phyloP scores from a whole-genome alignment of 2,797 vertebrate genomes.

The Pangasius djambal region DNA sequence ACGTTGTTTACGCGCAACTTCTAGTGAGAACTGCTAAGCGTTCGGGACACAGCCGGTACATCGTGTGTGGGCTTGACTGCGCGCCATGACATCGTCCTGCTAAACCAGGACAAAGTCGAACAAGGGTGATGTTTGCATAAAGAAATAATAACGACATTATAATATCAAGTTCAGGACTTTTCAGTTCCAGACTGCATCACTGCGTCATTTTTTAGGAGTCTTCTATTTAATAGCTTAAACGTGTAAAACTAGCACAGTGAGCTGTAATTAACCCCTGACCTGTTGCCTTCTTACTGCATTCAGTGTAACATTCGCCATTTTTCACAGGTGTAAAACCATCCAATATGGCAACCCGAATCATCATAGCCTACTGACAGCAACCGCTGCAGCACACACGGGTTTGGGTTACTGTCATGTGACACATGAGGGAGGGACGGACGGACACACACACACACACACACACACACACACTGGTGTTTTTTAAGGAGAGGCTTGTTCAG shows the following conservation, averaged over 20 bases:
- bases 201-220: background rate
- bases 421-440: slow-evolving; percentile 63
- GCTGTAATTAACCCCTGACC: background rate
- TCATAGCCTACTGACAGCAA: slow-evolving; percentile 65
- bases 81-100: no score
- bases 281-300: background rate
- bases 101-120: background rate
- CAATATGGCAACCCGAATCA: slow-evolving; percentile 7
- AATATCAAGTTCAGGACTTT: background rate
- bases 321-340: background rate
- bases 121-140: background rate
- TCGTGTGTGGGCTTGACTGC: no score
- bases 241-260: background rate
- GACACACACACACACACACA: slow-evolving; percentile 36
- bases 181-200: background rate
- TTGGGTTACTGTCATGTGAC: slow-evolving; percentile 77
- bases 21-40: no score
- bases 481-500: slow-evolving; percentile 64
- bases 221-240: background rate
- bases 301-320: background rate
- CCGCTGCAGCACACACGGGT: slow-evolving; percentile 62
- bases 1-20: no score
- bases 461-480: slow-evolving; percentile 50
- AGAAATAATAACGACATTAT: background rate
- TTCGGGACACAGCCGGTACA: no score